Evolutionary conservation across 2,797 vertebrate species (phyloP), one percentile per base, ranked within the genome.

Genomic region (Limosa lapponica): DNA sequence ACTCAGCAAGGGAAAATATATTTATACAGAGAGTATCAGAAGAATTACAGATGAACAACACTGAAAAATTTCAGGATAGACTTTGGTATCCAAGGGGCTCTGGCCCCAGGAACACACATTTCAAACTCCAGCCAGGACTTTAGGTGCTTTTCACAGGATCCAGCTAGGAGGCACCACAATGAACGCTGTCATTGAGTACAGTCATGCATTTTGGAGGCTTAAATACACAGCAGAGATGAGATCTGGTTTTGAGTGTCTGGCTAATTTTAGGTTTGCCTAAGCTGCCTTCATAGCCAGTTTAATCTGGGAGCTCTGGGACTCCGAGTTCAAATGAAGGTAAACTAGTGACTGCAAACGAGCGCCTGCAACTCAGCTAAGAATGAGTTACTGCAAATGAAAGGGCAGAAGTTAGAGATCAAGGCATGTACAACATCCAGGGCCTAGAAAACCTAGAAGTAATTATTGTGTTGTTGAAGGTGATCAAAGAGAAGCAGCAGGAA

Each of bases 331-430:
- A 79, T 70, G 59, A 80, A 91, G 86, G 67, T 67, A 94, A 95
- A 92, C 24, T 44, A 89, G 43, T 57, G 59, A 82, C 64, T 78
- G 44, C 34, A 82, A 89, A 74, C 0, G 0, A 89, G 24, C 0
- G 0, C 36, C 54, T 93, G 46, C 43, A 94, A 71, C 82, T 86
- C 82, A 71, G 54, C 78, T 74, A 84, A 73, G 87, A 91, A 82
- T 82, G 81, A 95, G 67, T 94, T 95, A 95, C 81, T 95, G 88
- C 86, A 96, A 92, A 95, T 89, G 94, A 92, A 95, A 93, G 83
- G 78, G 86, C 88, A 92, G 78, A 96, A 96, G 94, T 89, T 93
- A 94, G 86, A 95, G 77, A 95, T 89, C 93, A 84, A 91, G 93
- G 67, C 64, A 73, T 49, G 78, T 89, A 66, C 78, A 74, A 77